A percentile compares a stretch with the other conserved stretches of the same genome.
Evolutionary conservation across 2,888 invertebrate species (phyloP).

Genomic region (Allacma fusca): DNA sequence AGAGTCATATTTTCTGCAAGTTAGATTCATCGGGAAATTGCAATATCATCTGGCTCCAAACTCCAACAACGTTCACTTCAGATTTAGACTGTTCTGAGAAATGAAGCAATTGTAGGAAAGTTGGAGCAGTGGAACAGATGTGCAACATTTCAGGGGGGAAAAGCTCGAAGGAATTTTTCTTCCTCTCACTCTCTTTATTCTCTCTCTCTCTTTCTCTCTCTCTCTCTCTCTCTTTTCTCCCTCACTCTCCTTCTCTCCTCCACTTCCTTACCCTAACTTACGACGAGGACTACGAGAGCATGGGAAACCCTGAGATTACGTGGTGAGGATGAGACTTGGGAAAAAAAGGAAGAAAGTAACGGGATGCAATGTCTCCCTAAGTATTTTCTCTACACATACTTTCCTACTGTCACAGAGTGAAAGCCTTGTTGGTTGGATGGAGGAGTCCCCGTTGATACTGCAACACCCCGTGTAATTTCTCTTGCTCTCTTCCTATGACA

Average conservation of each 20-base stretch:
- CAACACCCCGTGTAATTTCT: slow-evolving; percentile 1
- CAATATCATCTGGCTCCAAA: slow-evolving; percentile 46
- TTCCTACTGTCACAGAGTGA: neutral
- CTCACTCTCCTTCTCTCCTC: slow-evolving; percentile 10
- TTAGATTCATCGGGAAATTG: slow-evolving; percentile 46
- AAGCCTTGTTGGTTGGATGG: neutral
- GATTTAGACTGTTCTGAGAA: slow-evolving; percentile 36
- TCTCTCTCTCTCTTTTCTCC: neutral
- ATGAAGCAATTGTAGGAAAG: slow-evolving; percentile 49
- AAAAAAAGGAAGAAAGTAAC: slow-evolving; percentile 13
- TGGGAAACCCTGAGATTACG: neutral
- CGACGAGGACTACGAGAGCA: neutral
- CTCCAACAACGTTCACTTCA: neutral
- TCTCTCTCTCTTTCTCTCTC: no score
- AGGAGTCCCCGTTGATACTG: slow-evolving; percentile 10
- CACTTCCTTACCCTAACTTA: neutral
- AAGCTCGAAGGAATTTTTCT: slow-evolving; percentile 38
- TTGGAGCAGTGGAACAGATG: slow-evolving; percentile 33
- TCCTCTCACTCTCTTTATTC: slow-evolving; percentile 6
- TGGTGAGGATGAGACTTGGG: slow-evolving; percentile 18
- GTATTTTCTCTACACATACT: neutral
- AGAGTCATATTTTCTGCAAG: slow-evolving; percentile 34
- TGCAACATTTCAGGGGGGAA: slow-evolving; percentile 29
- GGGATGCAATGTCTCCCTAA: neutral
- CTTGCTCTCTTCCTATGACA: slow-evolving; percentile 9